phyloP scores from a whole-genome alignment of 2,113 vertebrate species.

The Todiramphus saurophagus region DNA sequence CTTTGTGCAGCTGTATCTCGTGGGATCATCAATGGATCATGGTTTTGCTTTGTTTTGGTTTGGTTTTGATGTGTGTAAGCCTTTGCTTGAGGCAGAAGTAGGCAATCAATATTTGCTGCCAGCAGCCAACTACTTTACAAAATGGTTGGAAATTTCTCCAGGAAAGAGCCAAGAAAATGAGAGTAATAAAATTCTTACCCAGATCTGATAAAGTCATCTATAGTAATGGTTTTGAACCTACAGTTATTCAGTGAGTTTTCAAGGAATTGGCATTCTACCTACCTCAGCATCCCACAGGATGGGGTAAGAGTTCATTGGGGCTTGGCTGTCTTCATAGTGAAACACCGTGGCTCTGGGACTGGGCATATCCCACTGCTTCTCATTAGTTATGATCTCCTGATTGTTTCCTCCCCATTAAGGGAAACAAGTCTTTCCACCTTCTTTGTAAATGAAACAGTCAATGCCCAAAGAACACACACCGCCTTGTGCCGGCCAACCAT shows the following conservation, averaged over 20 bases:
- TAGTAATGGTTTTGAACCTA: neutral
- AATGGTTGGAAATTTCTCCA: neutral
- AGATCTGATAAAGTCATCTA: neutral
- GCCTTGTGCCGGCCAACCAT: neutral
- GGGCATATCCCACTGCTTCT: neutral
- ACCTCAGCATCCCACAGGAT: neutral
- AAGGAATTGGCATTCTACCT: neutral
- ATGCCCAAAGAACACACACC: neutral
- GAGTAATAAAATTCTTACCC: neutral
- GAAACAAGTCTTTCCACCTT: neutral
- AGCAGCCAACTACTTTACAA: neutral
- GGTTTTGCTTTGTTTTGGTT: constrained; percentile 2
- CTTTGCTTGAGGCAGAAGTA: constrained; percentile 10
- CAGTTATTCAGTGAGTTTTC: neutral
- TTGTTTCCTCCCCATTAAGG: neutral
- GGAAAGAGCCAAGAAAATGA: neutral
- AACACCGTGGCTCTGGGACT: neutral
- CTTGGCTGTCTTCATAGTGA: neutral
- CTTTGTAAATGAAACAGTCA: neutral
- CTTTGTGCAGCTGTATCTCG: neutral
- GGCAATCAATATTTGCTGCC: constrained; percentile 25
- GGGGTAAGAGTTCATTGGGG: neutral
- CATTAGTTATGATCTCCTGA: neutral
- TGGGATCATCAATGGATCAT: neutral
- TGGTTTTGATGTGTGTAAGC: constrained; percentile 18